These are phyloP conservation scores for Diarsia brunnea DNA, from an alignment of 2,888 invertebrate species.

Conservation along the genomic window DNA sequence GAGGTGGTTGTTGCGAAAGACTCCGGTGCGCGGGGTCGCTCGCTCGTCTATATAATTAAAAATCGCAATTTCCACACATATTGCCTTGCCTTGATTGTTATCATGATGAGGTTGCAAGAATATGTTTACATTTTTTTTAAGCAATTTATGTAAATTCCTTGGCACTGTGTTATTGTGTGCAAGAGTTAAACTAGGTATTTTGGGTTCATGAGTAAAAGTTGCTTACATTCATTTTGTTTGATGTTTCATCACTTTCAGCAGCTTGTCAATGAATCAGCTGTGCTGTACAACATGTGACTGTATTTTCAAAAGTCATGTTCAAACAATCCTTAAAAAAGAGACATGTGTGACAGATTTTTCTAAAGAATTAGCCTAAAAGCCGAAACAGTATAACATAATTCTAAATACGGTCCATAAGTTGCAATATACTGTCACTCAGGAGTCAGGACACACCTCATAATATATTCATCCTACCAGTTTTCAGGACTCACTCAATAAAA, in stretches of 20 bases:
- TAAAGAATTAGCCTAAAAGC: background rate
- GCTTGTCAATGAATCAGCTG: slow-evolving; percentile 15
- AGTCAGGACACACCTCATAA: too few species aligned
- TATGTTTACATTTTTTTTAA: slow-evolving; percentile 36
- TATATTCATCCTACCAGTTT: too few species aligned
- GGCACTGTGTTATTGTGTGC: slow-evolving; percentile 3
- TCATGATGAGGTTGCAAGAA: slow-evolving; percentile 55
- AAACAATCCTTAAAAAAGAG: background rate
- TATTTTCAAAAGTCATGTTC: background rate
- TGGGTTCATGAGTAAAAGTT: slow-evolving; percentile 12
- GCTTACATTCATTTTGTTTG: background rate
- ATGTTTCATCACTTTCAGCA: slow-evolving; percentile 17
- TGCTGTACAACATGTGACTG: background rate
- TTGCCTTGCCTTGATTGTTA: slow-evolving; percentile 49
- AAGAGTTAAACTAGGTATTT: background rate
- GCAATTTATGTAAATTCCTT: slow-evolving; percentile 9
- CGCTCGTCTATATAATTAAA: slow-evolving; percentile 42
- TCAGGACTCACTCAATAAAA: background rate
- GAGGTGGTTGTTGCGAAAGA: slow-evolving; percentile 56
- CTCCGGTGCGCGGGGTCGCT: slow-evolving; percentile 32
- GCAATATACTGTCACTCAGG: background rate
- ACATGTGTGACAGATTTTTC: background rate
- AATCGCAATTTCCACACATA: slow-evolving; percentile 53
- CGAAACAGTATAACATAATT: background rate
- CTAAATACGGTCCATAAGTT: background rate